phyloP scores from a whole-genome alignment of 2,113 vertebrate genomes.

The Aepyceros melampus region DNA sequence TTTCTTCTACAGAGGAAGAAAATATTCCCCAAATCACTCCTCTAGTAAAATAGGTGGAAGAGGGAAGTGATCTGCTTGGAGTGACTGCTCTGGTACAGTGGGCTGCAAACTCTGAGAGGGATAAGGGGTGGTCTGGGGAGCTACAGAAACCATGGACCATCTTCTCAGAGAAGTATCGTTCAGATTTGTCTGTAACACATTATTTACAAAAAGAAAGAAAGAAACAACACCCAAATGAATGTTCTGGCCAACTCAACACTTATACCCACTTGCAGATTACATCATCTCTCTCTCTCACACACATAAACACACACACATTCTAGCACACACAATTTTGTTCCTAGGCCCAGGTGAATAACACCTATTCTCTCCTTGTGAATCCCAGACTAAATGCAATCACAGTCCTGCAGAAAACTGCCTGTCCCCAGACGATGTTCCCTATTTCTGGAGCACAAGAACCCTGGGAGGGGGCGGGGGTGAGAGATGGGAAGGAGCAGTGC shows the following conservation, averaged over 20 bases:
- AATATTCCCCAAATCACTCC: background rate
- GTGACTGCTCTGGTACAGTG: background rate
- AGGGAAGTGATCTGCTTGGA: background rate
- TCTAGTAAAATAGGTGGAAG: background rate
- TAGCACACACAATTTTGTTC: background rate
- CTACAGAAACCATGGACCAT: background rate
- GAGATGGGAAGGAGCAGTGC: background rate
- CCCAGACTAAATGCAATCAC: background rate
- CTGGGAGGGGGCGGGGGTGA: fast-evolving
- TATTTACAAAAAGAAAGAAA: background rate
- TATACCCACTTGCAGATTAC: background rate
- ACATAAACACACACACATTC: background rate
- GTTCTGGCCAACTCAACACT: background rate
- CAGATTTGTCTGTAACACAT: background rate
- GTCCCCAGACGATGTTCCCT: background rate
- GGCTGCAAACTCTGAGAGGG: background rate
- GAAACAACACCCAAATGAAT: background rate
- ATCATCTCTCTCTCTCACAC: background rate
- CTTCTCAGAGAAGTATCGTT: background rate
- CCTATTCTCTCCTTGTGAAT: background rate
- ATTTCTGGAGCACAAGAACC: background rate
- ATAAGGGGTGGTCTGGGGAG: background rate
- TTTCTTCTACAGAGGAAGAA: background rate
- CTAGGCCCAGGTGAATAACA: background rate
- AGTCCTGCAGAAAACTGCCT: background rate